Conservation (phyloP, 2,888 invertebrate genomes). For the Drosophila maculinotata region DNA sequence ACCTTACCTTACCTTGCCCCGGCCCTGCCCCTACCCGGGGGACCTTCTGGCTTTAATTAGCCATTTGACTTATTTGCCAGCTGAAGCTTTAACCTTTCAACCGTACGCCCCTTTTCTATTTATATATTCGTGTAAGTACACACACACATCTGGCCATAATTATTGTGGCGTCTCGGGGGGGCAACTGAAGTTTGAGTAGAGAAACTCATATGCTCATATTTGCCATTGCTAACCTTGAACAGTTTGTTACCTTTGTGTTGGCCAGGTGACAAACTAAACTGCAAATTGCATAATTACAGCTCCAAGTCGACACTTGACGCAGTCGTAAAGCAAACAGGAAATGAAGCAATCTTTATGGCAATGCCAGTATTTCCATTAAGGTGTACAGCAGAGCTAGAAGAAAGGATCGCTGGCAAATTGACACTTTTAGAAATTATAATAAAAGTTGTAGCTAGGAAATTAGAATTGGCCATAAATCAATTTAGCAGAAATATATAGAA, state of each 20-base stretch:
- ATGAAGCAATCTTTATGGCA: slow-evolving; percentile 14
- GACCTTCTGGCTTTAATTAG: slow-evolving; percentile 67
- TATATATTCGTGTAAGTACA: slow-evolving; percentile 26
- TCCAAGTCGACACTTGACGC: slow-evolving; percentile 5
- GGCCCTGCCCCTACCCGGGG: too few relatives aligned
- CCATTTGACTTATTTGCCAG: slow-evolving; percentile 54
- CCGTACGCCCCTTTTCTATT: slow-evolving; percentile 32
- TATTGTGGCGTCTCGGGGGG: slow-evolving; percentile 59
- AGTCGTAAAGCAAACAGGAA: slow-evolving; percentile 35
- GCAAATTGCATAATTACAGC: slow-evolving; percentile 56
- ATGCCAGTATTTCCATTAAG: background rate
- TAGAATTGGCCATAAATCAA: too few relatives aligned
- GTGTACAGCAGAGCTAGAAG: too few relatives aligned
- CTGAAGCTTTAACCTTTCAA: slow-evolving; percentile 42
- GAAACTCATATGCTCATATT: slow-evolving; percentile 57
- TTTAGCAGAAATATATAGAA: too few relatives aligned
- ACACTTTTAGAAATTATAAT: too few relatives aligned
- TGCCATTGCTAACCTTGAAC: slow-evolving; percentile 71
- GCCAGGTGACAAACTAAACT: slow-evolving; percentile 30
- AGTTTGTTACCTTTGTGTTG: slow-evolving; percentile 13
- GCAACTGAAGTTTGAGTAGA: slow-evolving; percentile 1
- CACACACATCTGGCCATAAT: slow-evolving; percentile 38
- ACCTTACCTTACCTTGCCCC: slow-evolving; percentile 19
- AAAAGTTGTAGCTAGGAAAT: too few relatives aligned
- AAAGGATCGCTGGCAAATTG: too few relatives aligned